Conservation (phyloP, 2,113 vertebrate genomes). For the Oophaga pumilio region DNA sequence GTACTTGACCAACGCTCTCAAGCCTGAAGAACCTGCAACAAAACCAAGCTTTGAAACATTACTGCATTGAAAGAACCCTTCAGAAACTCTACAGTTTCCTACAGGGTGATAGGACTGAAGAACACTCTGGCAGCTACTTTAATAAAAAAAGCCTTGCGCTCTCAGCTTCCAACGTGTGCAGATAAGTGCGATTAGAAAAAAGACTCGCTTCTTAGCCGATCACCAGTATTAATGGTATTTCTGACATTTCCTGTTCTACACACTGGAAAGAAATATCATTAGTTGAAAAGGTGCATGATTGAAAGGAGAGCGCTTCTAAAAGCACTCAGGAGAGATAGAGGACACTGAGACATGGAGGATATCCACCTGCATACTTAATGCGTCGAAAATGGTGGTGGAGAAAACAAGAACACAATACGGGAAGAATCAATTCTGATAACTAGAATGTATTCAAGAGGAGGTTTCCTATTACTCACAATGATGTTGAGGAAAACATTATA, state of each 20-base stretch:
- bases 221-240: constrained; percentile 40
- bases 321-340: constrained; percentile 29
- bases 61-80: constrained; percentile 22
- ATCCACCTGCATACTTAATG: constrained; percentile 9
- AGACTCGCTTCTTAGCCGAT: constrained; percentile 29
- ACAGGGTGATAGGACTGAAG: neutral
- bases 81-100: constrained; percentile 15
- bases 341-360: constrained; percentile 12
- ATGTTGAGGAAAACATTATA: neutral
- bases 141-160: constrained; percentile 3
- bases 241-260: constrained; percentile 36
- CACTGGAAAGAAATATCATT: constrained; percentile 40
- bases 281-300: constrained; percentile 16
- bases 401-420: neutral
- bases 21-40: constrained; percentile 14
- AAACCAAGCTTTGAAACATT: neutral
- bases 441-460: constrained; percentile 2
- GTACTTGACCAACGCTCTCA: constrained; percentile 3
- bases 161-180: constrained; percentile 5
- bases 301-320: constrained; percentile 16
- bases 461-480: neutral
- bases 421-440: neutral
- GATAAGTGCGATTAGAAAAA: constrained; percentile 33
- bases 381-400: too few species aligned
- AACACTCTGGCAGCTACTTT: constrained; percentile 25